Percentiles rank a stretch among this genome's conserved stretches.
Conservation (phyloP, 2,888 invertebrate genomes). For the Hydropsyche betteni region DNA sequence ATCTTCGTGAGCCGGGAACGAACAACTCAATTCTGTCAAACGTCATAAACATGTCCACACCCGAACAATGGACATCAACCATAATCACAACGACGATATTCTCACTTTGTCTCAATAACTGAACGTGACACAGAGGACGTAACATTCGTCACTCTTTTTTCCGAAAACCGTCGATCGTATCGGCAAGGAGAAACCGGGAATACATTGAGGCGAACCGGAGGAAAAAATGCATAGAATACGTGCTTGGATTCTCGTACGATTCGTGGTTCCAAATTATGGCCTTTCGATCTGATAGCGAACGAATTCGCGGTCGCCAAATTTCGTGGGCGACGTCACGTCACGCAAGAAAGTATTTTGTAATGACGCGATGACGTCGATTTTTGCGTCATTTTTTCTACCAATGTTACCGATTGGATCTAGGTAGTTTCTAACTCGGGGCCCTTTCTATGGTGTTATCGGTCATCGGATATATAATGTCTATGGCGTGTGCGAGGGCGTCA, state of each 20-base stretch:
- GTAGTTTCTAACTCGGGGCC: background rate
- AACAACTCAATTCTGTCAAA: no score
- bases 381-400: background rate
- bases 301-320: background rate
- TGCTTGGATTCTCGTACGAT: background rate
- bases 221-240: background rate
- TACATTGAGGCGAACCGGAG: no score
- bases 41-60: no score
- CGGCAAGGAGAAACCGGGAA: background rate
- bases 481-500: background rate
- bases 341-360: background rate
- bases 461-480: background rate
- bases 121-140: background rate
- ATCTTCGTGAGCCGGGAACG: no score
- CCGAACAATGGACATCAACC: no score
- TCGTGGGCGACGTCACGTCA: slow-evolving; percentile 21
- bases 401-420: no score
- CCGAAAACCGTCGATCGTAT: background rate
- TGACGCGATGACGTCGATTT: slow-evolving; percentile 1
- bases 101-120: background rate
- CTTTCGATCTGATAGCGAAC: background rate
- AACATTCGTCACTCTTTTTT: background rate
- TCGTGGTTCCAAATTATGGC: background rate
- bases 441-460: slow-evolving; percentile 4
- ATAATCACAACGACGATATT: no score